Conservation (phyloP, 2,797 vertebrate species). For the Pteronotus mesoamericanus region DNA sequence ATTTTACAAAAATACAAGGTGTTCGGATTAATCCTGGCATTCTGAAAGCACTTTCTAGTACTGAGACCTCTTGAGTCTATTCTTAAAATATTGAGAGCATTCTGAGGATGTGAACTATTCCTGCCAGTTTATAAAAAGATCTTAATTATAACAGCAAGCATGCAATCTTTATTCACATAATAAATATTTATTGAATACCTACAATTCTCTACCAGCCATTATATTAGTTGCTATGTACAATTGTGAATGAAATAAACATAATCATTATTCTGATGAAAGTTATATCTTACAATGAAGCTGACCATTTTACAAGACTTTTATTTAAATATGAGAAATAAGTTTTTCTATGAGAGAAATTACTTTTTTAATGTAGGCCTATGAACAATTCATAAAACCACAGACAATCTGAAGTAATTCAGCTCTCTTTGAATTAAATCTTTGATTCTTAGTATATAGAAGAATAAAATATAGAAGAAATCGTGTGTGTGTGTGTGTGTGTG, state of each 20-base stretch:
- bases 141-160: background rate
- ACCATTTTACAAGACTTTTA: background rate
- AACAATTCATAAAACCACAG: background rate
- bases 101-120: background rate
- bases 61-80: background rate
- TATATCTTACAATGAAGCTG: background rate
- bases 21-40: background rate
- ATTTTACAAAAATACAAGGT: background rate
- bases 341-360: background rate
- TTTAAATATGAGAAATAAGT: background rate
- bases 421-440: background rate
- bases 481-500: background rate
- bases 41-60: background rate
- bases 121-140: background rate
- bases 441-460: background rate
- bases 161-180: background rate
- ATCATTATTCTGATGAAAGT: background rate
- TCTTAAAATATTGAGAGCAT: background rate
- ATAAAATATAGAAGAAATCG: background rate
- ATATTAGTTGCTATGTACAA: background rate
- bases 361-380: background rate
- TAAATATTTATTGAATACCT: background rate
- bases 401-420: background rate
- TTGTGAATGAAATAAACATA: background rate
- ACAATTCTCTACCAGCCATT: background rate